phyloP scores from a whole-genome alignment of 1,140 invertebrate species.

The Hirudo medicinalis region DNA sequence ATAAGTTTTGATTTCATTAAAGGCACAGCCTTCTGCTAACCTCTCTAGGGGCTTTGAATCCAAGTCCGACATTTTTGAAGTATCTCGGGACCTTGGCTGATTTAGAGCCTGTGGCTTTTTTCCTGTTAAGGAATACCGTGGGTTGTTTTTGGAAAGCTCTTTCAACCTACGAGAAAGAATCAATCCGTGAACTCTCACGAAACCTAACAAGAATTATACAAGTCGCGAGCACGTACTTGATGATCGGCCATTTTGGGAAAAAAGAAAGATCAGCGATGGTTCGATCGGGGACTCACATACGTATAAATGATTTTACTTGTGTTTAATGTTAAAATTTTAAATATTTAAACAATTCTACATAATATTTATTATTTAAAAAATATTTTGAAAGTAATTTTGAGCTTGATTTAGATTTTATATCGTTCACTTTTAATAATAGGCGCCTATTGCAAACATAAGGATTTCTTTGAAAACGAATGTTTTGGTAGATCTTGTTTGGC shows the following conservation, averaged over 20 bases:
- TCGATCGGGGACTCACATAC: no score
- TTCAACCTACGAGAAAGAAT: conserved; percentile 52
- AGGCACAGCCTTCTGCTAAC: conserved; percentile 43
- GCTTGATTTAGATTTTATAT: no score
- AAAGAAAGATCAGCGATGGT: background rate
- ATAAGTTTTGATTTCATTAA: background rate
- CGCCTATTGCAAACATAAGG: no score
- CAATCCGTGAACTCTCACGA: background rate
- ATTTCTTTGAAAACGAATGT: no score
- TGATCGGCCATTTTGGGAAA: conserved; percentile 1
- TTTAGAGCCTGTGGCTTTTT: conserved; percentile 41
- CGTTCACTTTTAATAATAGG: no score
- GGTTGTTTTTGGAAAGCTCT: conserved; percentile 91
- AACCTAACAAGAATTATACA: background rate
- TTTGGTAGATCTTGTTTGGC: no score
- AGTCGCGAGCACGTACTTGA: conserved; percentile 2
- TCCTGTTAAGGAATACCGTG: conserved; percentile 85
- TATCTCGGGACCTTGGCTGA: conserved; percentile 54
- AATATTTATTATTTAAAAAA: no score
- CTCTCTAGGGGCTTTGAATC: conserved; percentile 95
- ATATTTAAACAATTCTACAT: no score
- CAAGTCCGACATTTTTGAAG: conserved; percentile 82
- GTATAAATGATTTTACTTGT: no score
- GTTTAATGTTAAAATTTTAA: no score
- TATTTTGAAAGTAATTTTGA: no score